Evolutionary conservation across 2,797 vertebrate genomes (phyloP).

Genomic region (Sebastolobus alascanus): DNA sequence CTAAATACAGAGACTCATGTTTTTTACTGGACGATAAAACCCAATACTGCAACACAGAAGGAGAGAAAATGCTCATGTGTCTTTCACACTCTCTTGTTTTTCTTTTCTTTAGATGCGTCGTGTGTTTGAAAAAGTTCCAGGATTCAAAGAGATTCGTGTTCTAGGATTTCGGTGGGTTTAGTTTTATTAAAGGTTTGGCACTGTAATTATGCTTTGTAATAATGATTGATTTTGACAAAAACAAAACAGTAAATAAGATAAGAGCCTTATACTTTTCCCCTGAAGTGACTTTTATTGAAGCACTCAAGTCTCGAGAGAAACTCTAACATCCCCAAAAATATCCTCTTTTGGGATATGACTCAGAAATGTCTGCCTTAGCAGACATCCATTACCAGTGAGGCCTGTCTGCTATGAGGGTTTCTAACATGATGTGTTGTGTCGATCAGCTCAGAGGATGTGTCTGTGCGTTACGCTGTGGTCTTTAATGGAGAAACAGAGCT

Average conservation of each 20-base stretch:
- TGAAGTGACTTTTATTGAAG: conserved; percentile 24
- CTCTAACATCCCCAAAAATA: background rate
- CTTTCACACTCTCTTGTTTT: background rate
- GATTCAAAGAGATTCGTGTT: conserved; percentile 93
- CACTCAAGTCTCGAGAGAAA: conserved; percentile 15
- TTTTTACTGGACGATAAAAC: background rate
- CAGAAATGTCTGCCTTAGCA: conserved; percentile 3
- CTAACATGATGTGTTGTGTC: conserved; percentile 43
- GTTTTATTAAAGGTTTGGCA: background rate
- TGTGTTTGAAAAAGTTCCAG: conserved; percentile 92
- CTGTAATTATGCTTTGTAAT: background rate
- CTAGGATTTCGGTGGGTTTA: conserved; percentile 92
- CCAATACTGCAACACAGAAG: background rate
- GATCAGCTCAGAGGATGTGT: conserved; percentile 87
- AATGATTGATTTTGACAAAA: conserved; percentile 8
- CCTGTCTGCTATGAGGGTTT: conserved; percentile 27
- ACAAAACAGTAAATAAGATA: conserved; percentile 11
- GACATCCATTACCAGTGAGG: conserved; percentile 14
- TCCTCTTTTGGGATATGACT: conserved; percentile 14
- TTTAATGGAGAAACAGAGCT: conserved; percentile 90
- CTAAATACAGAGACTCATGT: background rate
- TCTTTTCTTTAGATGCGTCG: conserved; percentile 88
- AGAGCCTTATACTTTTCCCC: background rate
- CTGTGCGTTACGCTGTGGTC: conserved; percentile 88
- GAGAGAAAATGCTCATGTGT: background rate